Conservation (phyloP, 2,113 vertebrate species). For the Caracal caracal region DNA sequence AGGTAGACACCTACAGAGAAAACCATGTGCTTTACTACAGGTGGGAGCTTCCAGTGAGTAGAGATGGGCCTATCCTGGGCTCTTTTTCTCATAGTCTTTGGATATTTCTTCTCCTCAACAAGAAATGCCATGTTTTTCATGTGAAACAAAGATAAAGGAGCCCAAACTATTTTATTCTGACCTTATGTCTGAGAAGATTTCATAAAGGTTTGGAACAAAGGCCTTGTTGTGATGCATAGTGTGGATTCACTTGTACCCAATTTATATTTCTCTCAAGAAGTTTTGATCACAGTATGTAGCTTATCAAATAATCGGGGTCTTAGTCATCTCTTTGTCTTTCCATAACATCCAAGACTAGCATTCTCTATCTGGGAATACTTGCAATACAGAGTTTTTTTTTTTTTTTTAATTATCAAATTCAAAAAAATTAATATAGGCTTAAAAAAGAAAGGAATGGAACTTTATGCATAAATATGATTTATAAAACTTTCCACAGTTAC, state of each 20-base stretch:
- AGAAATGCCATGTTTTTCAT: background rate
- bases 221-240: background rate
- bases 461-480: background rate
- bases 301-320: background rate
- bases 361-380: background rate
- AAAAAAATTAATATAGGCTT: background rate
- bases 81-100: background rate
- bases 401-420: background rate
- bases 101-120: background rate
- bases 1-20: background rate
- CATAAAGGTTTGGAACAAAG: background rate
- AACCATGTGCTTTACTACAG: background rate
- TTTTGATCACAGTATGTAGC: background rate
- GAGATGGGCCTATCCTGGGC: background rate
- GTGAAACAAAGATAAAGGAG: background rate
- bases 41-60: background rate
- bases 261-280: background rate
- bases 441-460: background rate
- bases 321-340: background rate
- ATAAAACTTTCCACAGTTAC: background rate
- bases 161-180: background rate
- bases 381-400: background rate
- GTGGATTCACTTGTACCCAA: background rate
- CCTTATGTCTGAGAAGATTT: background rate
- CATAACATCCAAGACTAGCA: background rate